phyloP scores from a whole-genome alignment of 92 coral and sea anemone species.

The Phymanthus crucifer region DNA sequence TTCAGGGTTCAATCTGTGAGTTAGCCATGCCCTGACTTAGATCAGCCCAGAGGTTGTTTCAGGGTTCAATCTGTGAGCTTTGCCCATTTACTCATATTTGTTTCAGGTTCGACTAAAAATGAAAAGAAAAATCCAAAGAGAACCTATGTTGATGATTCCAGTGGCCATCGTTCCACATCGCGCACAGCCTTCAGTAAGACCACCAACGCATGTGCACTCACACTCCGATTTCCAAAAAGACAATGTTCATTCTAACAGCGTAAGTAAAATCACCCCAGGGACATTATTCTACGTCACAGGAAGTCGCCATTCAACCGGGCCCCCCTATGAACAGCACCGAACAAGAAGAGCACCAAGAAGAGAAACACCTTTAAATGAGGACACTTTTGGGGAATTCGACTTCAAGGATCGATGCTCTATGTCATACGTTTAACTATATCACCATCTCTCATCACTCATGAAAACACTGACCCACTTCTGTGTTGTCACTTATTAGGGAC shows the following conservation, averaged over 20 bases:
- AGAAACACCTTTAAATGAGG: not conserved
- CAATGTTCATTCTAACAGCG: not conserved
- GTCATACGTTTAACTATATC: no score
- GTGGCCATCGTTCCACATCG: slow-evolving; percentile 30
- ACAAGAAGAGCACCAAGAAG: not conserved
- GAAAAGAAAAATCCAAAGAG: slow-evolving; percentile 32
- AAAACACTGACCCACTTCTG: no score
- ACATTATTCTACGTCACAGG: slow-evolving; percentile 55
- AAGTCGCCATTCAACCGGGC: slow-evolving; percentile 9
- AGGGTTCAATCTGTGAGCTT: no score
- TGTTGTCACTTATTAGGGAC: no score
- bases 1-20: no score
- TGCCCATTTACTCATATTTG: not conserved
- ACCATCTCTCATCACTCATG: no score
- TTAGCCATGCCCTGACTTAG: no score
- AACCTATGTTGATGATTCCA: slow-evolving; percentile 44
- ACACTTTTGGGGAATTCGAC: not conserved
- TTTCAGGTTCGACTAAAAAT: slow-evolving; percentile 45
- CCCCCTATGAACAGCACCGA: not conserved
- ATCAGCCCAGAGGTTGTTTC: no score
- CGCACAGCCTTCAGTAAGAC: not conserved
- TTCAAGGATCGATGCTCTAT: not conserved
- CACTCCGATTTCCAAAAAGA: not conserved
- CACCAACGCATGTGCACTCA: not conserved
- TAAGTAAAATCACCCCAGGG: slow-evolving; percentile 24